These are phyloP conservation scores for Apodemus sylvaticus DNA, from an alignment of 2,113 vertebrate species.

Conservation along the genomic window DNA sequence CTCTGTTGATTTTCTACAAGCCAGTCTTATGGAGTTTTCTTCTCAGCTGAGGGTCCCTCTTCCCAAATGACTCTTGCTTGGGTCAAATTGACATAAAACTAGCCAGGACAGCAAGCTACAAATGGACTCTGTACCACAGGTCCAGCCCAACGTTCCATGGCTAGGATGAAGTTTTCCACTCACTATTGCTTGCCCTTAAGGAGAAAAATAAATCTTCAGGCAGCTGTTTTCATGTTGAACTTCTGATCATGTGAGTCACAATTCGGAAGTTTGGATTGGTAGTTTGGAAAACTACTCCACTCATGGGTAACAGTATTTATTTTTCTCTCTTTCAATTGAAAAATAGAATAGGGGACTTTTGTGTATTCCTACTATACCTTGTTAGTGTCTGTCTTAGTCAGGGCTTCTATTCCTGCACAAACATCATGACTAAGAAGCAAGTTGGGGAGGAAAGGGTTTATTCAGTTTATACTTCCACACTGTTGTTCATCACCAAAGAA, in stretches of 20 bases:
- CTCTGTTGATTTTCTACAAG: background rate
- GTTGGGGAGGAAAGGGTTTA: too few species aligned
- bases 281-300: slow-evolving; percentile 55
- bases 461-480: too few species aligned
- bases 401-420: too few species aligned
- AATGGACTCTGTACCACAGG: background rate
- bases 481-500: too few species aligned
- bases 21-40: background rate
- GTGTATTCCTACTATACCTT: background rate
- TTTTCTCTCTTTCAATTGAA: background rate
- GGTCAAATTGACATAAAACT: background rate
- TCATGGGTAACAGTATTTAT: background rate
- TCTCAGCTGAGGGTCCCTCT: background rate
- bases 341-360: background rate
- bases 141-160: background rate
- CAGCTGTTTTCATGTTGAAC: slow-evolving; percentile 61
- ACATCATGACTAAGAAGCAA: too few species aligned
- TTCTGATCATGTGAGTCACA: slow-evolving; percentile 65
- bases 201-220: background rate
- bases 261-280: slow-evolving; percentile 60
- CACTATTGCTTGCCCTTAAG: background rate
- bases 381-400: background rate
- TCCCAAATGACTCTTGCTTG: background rate
- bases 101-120: background rate
- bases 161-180: background rate